These are phyloP conservation scores for Carlito syrichta DNA, from an alignment of 2,113 vertebrate genomes.

Conservation along the genomic window DNA sequence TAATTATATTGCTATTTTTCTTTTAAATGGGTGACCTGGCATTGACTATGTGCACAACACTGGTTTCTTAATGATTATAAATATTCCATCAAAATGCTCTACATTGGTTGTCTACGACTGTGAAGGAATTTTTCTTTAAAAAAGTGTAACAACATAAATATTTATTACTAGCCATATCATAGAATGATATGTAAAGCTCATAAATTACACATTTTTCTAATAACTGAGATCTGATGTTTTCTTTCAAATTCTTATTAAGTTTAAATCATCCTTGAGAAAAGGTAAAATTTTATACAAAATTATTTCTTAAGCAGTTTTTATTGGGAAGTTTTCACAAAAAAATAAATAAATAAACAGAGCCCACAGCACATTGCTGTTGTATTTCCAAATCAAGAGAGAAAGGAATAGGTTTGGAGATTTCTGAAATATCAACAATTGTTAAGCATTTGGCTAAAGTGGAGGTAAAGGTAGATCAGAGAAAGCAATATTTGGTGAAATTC, in stretches of 20 bases:
- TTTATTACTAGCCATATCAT: not conserved
- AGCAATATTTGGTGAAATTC: constrained; percentile 10
- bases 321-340: not conserved
- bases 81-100: not conserved
- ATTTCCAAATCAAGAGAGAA: not conserved
- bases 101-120: not conserved
- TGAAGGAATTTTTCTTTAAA: not conserved
- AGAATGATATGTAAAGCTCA: not conserved
- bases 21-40: not conserved
- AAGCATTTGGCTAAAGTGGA: not conserved
- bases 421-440: not conserved
- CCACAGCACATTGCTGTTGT: not conserved
- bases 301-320: not conserved
- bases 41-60: not conserved
- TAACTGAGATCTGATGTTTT: not conserved
- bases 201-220: not conserved
- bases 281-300: not conserved
- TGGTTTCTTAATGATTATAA: not conserved
- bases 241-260: not conserved
- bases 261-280: not conserved
- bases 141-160: not conserved
- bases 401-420: not conserved
- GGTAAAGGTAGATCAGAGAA: not conserved
- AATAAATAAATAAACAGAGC: not conserved
- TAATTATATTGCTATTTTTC: not conserved